Evolutionary conservation across 2,113 vertebrate genomes (phyloP), one percentile per base, ranked within the genome.

Genomic region (Brachyistius frenatus): DNA sequence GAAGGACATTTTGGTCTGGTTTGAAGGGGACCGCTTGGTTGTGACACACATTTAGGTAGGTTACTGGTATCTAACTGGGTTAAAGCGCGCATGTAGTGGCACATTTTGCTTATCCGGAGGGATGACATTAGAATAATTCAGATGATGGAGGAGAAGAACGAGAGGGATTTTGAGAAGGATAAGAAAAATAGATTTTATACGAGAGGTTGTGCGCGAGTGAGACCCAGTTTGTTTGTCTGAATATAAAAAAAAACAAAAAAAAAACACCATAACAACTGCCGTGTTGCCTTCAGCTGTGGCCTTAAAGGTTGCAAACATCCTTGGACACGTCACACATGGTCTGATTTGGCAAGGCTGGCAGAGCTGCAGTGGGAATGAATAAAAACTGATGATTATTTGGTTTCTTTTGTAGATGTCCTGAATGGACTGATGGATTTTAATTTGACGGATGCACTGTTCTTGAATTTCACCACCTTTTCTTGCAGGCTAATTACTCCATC

Each of bases 1-100:
- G 63, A 92, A 94, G 62, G 74, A 88, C 93, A 93, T 87, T 91
- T 91, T 93, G 92, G 36, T 94, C 92, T 86, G 78, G 68, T 93
- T 93, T 89, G 68, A 73, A 75, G 52, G 44, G 54, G 73, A 47
- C 32, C 2, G 33, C 62, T 83, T 62, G 69, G 87, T 85, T 71
- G 63, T 93, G 91, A 92, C 91, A 91, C 86, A 88, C 82, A 92
- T 94, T 93, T 87, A 84, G 89, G 76, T 86, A 80, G 88, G 85
- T 87, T 92, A 87, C 63, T 66, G 70, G 84, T 60, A 49, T 78
- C 80, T 86, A 90, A 85, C 35, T 89, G 84, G 90, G 92, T 90
- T 86, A 81, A 88, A 87, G 57, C 69, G 2, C 73, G 52, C 2
- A 7, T 80, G 81, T 75, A 57, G 14, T 66, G 63, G 67, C 64